phyloP scores from a whole-genome alignment of 2,797 vertebrate species.

The Myotis vivesi region DNA sequence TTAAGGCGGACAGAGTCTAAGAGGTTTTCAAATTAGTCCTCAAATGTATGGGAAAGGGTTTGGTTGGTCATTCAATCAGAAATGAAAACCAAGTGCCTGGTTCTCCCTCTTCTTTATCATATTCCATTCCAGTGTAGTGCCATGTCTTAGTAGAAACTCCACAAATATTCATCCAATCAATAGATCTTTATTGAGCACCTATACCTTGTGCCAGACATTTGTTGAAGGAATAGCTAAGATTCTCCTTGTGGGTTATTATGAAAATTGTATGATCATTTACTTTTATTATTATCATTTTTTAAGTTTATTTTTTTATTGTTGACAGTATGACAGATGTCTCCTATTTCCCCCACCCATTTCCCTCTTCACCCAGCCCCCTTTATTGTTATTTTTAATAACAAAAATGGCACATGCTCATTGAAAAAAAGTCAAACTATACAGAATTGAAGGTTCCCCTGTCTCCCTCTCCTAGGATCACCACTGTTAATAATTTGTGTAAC shows the following conservation, averaged over 20 bases:
- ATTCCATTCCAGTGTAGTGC: background rate
- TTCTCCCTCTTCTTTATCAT: background rate
- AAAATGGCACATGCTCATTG: background rate
- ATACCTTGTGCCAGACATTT: background rate
- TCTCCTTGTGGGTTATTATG: background rate
- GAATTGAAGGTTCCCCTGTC: background rate
- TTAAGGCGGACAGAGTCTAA: background rate
- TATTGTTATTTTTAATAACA: background rate
- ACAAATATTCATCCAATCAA: background rate
- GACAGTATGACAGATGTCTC: background rate
- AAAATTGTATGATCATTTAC: background rate
- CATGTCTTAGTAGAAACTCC: background rate
- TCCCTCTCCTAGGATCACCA: background rate
- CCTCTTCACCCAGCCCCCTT: background rate
- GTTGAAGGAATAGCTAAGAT: background rate
- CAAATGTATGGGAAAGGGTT: background rate
- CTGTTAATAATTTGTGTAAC: background rate
- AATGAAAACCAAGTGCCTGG: background rate
- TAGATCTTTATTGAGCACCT: background rate
- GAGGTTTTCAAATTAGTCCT: constrained; percentile 1
- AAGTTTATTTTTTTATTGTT: background rate
- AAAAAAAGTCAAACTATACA: background rate
- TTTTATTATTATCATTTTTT: background rate
- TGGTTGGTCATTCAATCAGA: background rate
- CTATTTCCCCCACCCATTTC: background rate